A percentile compares a stretch with the other conserved stretches of the same genome.
Conservation (phyloP, 2,888 invertebrate genomes). For the Arrhopalites spinosus region DNA sequence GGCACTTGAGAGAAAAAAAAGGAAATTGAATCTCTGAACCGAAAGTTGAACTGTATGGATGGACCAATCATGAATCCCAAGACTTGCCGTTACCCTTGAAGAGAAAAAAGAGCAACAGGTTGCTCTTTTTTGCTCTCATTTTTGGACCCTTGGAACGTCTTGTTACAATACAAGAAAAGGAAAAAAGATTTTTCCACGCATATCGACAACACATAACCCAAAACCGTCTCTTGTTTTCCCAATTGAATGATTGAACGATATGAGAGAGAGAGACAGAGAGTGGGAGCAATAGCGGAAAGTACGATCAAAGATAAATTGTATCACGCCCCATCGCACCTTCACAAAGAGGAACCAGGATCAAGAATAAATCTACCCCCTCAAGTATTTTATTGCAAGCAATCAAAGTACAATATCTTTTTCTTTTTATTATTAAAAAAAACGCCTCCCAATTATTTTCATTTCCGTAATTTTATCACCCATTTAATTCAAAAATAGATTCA, state of each 20-base stretch:
- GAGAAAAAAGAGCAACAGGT: neutral
- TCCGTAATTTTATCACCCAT: neutral
- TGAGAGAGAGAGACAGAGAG: no score
- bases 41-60: neutral
- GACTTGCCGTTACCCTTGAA: neutral
- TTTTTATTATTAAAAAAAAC: neutral
- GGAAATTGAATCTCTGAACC: neutral
- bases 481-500: neutral
- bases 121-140: neutral
- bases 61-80: neutral
- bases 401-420: neutral
- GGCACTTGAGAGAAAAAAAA: neutral
- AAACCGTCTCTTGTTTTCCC: no score
- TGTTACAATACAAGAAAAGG: neutral
- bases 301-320: neutral
- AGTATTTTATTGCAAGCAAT: neutral
- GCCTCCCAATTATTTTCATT: neutral
- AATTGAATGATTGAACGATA: no score
- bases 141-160: neutral
- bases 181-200: neutral
- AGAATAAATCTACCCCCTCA: neutral
- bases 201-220: neutral
- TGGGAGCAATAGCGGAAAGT: no score
- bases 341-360: neutral
- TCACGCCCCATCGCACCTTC: constrained; percentile 18